Evolutionary conservation across 2,113 vertebrate species (phyloP).

Genomic region (Tachuris rubrigastra): DNA sequence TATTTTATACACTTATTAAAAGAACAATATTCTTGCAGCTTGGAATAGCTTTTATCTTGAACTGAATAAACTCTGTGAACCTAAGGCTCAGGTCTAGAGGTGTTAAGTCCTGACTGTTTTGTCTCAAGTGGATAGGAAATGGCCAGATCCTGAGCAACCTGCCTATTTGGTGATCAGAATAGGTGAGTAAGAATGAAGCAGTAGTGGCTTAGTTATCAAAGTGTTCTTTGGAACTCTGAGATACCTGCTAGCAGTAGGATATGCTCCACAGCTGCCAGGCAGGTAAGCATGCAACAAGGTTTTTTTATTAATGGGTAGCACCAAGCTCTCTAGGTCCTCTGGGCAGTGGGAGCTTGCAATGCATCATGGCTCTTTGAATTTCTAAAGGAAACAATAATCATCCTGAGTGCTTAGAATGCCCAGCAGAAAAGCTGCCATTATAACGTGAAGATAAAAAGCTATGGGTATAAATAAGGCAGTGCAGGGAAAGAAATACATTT

Average conservation of each 20-base stretch:
- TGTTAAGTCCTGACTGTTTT: neutral
- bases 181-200: neutral
- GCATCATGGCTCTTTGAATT: neutral
- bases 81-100: neutral
- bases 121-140: neutral
- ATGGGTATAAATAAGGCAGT: neutral
- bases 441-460: neutral
- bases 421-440: neutral
- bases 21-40: neutral
- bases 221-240: neutral
- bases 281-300: neutral
- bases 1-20: neutral
- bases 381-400: conserved; percentile 31
- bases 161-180: neutral
- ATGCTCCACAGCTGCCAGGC: neutral
- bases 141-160: neutral
- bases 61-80: neutral
- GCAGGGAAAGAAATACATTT: neutral
- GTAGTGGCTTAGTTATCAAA: conserved; percentile 2
- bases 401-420: neutral
- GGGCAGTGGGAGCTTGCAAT: neutral
- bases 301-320: neutral
- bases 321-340: neutral
- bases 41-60: neutral
- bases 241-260: neutral